Conservation (phyloP, 1,140 invertebrate species). For the Megalopta genalis region DNA sequence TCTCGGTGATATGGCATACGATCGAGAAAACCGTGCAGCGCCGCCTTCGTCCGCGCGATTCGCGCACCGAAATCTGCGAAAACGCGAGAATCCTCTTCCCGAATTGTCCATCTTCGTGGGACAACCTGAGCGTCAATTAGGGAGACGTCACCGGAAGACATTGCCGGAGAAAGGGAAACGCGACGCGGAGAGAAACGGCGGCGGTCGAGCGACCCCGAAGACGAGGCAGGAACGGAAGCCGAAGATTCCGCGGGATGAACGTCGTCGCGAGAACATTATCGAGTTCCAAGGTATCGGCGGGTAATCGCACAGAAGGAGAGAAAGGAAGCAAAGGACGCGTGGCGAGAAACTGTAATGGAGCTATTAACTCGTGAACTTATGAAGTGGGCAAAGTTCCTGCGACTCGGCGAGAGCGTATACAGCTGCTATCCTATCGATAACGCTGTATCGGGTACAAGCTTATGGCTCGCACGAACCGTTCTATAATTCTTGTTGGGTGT, state of each 20-base stretch:
- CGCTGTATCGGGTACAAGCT: conserved; percentile 30
- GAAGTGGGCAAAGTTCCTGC: conserved; percentile 39
- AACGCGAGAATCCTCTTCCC: too few species aligned
- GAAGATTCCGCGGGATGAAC: background rate
- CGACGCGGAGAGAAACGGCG: too few species aligned
- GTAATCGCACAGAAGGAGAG: background rate
- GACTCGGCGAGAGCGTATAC: background rate
- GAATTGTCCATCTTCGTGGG: too few species aligned
- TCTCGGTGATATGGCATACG: too few species aligned
- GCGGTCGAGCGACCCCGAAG: background rate
- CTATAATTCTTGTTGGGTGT: conserved; percentile 29
- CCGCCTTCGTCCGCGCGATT: too few species aligned
- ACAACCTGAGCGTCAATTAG: too few species aligned
- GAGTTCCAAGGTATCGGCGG: conserved; percentile 2
- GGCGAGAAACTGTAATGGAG: conserved; percentile 43
- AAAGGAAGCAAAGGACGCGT: background rate
- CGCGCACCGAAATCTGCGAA: background rate
- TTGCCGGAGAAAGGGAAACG: too few species aligned
- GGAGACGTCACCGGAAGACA: too few species aligned
- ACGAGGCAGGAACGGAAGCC: background rate
- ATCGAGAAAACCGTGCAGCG: too few species aligned
- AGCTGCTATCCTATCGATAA: conserved; percentile 33
- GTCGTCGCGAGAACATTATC: background rate
- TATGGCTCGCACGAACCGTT: conserved; percentile 8
- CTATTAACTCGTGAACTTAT: conserved; percentile 39